Percentiles rank a stretch among this genome's conserved stretches.
phyloP scores from a whole-genome alignment of 2,113 vertebrate genomes.

The Redunca redunca region DNA sequence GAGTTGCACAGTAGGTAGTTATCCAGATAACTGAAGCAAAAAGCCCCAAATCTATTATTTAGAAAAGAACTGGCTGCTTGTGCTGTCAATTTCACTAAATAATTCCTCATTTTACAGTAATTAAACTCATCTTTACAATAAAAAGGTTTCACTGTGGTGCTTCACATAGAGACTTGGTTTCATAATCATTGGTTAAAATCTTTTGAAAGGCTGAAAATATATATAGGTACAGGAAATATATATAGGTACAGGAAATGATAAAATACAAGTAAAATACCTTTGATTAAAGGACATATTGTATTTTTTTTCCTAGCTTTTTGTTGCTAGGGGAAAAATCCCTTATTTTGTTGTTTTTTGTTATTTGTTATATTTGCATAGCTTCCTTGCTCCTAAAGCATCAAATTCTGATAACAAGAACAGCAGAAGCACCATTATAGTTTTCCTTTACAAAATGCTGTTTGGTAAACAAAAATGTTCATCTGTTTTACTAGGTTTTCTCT shows the following conservation, averaged over 20 bases:
- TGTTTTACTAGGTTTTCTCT: conserved; percentile 30
- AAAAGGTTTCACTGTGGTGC: not conserved
- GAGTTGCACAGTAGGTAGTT: not conserved
- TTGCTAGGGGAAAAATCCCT: not conserved
- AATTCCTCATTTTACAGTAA: conserved; percentile 7
- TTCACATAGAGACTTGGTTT: not conserved
- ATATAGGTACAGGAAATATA: not conserved
- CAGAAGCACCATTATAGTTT: not conserved
- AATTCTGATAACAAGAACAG: not conserved
- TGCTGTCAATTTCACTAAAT: not conserved
- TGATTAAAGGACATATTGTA: not conserved
- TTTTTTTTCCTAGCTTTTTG: not conserved
- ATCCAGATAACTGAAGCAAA: conserved; percentile 15
- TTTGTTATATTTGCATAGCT: not conserved
- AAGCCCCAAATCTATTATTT: not conserved
- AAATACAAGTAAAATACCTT: not conserved
- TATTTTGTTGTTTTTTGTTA: not conserved
- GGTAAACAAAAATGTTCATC: conserved; percentile 36
- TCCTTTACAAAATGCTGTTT: conserved; percentile 30
- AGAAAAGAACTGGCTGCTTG: not conserved
- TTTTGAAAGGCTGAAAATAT: not conserved
- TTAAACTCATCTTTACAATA: not conserved
- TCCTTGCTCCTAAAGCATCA: conserved; percentile 8
- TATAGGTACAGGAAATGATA: not conserved
- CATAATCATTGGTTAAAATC: not conserved